phyloP scores from a whole-genome alignment of 2,113 vertebrate genomes.

The Geococcyx californianus region DNA sequence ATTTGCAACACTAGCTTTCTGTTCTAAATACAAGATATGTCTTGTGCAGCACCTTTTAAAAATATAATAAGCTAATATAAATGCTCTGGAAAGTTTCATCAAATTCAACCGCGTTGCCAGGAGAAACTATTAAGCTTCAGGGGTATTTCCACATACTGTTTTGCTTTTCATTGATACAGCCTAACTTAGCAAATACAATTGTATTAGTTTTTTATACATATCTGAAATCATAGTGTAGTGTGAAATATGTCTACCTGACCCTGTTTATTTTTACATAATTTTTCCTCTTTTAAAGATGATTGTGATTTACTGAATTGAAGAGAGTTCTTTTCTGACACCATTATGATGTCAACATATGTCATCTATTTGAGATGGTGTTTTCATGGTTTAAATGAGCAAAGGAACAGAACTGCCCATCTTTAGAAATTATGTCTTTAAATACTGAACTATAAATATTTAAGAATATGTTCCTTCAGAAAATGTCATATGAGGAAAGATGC shows the following conservation, averaged over 20 bases:
- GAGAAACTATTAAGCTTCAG: not conserved
- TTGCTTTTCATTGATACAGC: constrained; percentile 9
- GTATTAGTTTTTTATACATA: constrained; percentile 1
- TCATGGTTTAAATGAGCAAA: not conserved
- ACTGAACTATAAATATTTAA: not conserved
- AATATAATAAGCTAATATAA: constrained; percentile 26
- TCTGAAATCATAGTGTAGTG: not conserved
- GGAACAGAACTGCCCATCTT: not conserved
- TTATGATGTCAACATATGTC: not conserved
- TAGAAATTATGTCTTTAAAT: not conserved
- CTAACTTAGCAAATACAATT: not conserved
- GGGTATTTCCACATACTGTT: constrained; percentile 10
- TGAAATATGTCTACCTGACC: not conserved
- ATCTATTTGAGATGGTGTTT: not conserved
- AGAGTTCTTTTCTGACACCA: not conserved
- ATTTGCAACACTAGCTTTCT: not conserved
- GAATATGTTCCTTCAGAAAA: not conserved
- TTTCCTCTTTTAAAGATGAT: not conserved
- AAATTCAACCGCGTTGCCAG: not conserved
- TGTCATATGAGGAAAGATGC: not conserved
- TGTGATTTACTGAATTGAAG: not conserved
- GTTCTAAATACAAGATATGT: not conserved
- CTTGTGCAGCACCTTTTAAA: not conserved
- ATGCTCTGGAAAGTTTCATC: constrained; percentile 26
- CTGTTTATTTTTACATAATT: not conserved